Conservation (phyloP, 2,888 invertebrate species). For the Lasioglossum vierecki region DNA sequence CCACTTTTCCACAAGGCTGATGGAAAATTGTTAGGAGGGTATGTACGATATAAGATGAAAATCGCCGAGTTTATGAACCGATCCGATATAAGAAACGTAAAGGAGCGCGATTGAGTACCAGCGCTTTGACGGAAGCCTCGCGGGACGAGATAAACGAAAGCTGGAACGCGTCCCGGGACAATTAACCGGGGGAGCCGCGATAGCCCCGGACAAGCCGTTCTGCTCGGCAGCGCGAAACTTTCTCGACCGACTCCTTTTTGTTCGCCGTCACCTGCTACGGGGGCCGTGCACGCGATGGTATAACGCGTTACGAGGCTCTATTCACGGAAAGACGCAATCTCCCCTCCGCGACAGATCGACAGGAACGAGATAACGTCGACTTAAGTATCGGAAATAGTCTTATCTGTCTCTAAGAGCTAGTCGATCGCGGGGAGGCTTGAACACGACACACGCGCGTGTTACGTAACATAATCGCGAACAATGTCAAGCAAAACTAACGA, state of each 20-base stretch:
- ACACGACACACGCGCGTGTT: not conserved
- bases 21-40: too few species aligned
- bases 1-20: too few species aligned
- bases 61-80: not conserved
- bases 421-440: not conserved
- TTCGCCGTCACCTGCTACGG: slow-evolving; percentile 44
- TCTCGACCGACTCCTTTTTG: slow-evolving; percentile 57
- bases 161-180: slow-evolving; percentile 55
- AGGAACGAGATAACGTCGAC: slow-evolving; percentile 32
- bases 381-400: slow-evolving; percentile 27
- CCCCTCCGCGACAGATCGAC: slow-evolving; percentile 30
- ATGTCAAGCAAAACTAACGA: not conserved
- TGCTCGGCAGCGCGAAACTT: slow-evolving; percentile 63
- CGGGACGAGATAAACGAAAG: slow-evolving; percentile 54
- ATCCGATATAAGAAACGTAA: not conserved
- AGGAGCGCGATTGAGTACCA: slow-evolving; percentile 11
- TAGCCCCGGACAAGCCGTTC: slow-evolving; percentile 50
- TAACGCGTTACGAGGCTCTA: slow-evolving; percentile 48
- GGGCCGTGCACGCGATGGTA: slow-evolving; percentile 45
- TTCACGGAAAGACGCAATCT: slow-evolving; percentile 51
- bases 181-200: slow-evolving; percentile 54
- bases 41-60: too few species aligned
- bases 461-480: not conserved
- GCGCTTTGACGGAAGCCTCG: slow-evolving; percentile 44
- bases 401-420: not conserved